Evolutionary conservation across 1,140 invertebrate genomes (phyloP).

Genomic region (Caligus rogercresseyi): DNA sequence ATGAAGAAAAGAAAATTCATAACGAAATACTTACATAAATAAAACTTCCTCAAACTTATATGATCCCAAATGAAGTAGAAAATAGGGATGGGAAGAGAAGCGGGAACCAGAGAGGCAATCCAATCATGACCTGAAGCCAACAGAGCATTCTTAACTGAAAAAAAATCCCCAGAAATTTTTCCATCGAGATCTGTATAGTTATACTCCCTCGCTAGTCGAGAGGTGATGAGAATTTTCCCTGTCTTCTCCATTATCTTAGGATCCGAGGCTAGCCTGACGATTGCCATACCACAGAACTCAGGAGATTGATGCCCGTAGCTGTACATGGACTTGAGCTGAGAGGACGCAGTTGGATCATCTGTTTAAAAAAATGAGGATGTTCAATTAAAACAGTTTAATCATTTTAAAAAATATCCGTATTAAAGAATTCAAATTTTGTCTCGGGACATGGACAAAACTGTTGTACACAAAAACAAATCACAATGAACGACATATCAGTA

Average conservation of each 20-base stretch:
- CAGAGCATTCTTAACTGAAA: not conserved
- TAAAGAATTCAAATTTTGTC: too few species aligned
- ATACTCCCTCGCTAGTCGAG: conserved; percentile 13
- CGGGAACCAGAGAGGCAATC: not conserved
- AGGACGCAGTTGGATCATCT: not conserved
- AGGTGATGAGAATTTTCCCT: not conserved
- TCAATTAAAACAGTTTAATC: too few species aligned
- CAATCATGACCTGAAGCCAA: not conserved
- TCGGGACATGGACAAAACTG: too few species aligned
- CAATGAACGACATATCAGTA: too few species aligned
- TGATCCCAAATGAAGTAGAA: not conserved
- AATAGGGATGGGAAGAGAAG: not conserved
- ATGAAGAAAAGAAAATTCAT: too few species aligned
- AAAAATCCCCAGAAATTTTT: not conserved
- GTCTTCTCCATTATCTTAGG: conserved; percentile 13
- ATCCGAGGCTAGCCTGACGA: conserved; percentile 6
- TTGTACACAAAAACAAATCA: too few species aligned
- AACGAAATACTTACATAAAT: too few species aligned
- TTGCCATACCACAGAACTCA: conserved; percentile 7
- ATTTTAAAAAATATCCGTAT: too few species aligned
- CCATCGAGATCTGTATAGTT: conserved; percentile 14
- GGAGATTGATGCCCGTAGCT: not conserved
- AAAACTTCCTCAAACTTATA: not conserved
- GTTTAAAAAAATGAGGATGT: too few species aligned
- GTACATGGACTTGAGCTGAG: not conserved